A percentile compares a stretch with the other conserved stretches of the same genome.
phyloP scores from a whole-genome alignment of 2,797 vertebrate species.

The Mastacembelus armatus region DNA sequence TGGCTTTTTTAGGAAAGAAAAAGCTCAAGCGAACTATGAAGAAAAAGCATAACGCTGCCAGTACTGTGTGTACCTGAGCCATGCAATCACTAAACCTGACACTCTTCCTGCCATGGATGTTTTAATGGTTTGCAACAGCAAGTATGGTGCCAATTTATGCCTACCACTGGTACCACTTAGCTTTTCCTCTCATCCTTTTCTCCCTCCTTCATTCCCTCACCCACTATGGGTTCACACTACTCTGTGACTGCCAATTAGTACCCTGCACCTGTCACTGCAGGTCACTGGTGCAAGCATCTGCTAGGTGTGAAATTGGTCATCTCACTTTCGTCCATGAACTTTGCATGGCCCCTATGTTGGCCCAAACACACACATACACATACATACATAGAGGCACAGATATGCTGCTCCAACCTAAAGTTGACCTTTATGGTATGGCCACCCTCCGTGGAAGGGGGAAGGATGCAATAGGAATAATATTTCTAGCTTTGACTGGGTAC shows the following conservation, averaged over 20 bases:
- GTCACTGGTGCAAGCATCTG: conserved; percentile 76
- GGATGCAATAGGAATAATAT: conserved; percentile 44
- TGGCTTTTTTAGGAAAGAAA: background rate
- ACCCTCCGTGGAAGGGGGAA: conserved; percentile 30
- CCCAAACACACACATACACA: conserved; percentile 1
- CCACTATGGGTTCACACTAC: conserved; percentile 32
- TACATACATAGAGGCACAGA: conserved; percentile 5
- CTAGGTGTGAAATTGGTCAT: conserved; percentile 76
- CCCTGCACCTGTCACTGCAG: conserved; percentile 76
- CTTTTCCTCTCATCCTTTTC: conserved; percentile 18
- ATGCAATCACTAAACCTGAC: conserved; percentile 5
- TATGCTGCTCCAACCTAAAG: conserved; percentile 46
- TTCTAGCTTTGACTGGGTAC: conserved; percentile 2
- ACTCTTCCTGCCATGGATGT: background rate
- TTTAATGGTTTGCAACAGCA: conserved; percentile 17
- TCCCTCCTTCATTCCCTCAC: conserved; percentile 29
- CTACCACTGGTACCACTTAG: conserved; percentile 9
- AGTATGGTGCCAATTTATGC: conserved; percentile 1
- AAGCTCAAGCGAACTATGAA: too few species aligned
- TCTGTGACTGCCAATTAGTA: conserved; percentile 74
- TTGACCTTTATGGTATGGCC: conserved; percentile 71
- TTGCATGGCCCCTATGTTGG: conserved; percentile 30
- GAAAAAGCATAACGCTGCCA: conserved; percentile 1
- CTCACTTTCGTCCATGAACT: conserved; percentile 78
- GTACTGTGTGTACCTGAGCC: background rate